A percentile compares a stretch with the other conserved stretches of the same genome.
phyloP scores from a whole-genome alignment of 1,140 invertebrate genomes.

The Sarcophaga bullata region DNA sequence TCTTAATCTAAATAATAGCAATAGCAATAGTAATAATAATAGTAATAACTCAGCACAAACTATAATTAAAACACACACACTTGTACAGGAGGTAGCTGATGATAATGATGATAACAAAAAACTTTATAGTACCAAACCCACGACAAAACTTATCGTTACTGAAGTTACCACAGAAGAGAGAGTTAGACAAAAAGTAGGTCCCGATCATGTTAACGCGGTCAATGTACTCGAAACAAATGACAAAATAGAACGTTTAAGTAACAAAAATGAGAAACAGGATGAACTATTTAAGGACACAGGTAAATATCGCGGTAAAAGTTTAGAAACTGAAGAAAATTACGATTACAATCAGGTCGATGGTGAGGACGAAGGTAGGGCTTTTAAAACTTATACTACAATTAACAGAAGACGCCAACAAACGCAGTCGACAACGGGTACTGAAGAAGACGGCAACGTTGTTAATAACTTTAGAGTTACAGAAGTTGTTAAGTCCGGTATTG shows the following conservation, averaged over 20 bases:
- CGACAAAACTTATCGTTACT: conserved; percentile 34
- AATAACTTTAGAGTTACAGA: conserved; percentile 4
- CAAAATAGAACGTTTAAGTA: neutral
- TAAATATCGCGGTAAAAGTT: conserved; percentile 58
- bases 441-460: neutral
- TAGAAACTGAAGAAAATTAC: conserved; percentile 40
- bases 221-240: conserved; percentile 31
- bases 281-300: conserved; percentile 42
- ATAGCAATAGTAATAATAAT: neutral
- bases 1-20: conserved; percentile 53
- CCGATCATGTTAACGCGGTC: neutral
- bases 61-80: neutral
- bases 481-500: neutral
- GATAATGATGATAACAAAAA: conserved; percentile 18
- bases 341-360: neutral
- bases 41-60: neutral
- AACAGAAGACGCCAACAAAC: conserved; percentile 19
- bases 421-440: neutral
- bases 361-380: conserved; percentile 22
- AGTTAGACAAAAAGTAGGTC: neutral
- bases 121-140: conserved; percentile 43
- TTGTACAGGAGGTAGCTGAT: conserved; percentile 1
- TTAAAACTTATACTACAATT: conserved; percentile 23
- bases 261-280: conserved; percentile 44
- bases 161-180: conserved; percentile 16